phyloP scores from a whole-genome alignment of 2,797 vertebrate genomes.

The Notoglanidium macrostoma region DNA sequence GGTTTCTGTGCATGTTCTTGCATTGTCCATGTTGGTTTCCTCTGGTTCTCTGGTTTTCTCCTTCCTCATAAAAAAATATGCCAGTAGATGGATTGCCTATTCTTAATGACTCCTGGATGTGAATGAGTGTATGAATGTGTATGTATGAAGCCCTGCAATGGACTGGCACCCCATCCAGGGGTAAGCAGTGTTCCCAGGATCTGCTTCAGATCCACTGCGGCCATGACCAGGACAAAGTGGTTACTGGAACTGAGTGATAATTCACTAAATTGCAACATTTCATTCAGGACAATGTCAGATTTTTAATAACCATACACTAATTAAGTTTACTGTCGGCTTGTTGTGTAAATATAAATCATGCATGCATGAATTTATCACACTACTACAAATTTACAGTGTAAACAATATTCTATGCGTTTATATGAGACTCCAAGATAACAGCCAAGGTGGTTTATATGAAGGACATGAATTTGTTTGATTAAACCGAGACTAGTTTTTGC shows the following conservation, averaged over 20 bases:
- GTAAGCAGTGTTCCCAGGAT: not conserved
- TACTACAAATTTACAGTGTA: not conserved
- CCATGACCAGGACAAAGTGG: not conserved
- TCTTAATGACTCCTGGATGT: not conserved
- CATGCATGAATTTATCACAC: not conserved
- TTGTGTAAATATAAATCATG: not conserved
- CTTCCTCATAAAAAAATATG: not conserved
- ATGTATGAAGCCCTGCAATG: not conserved
- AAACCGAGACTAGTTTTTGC: not conserved
- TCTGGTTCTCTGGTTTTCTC: not conserved
- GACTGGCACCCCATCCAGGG: not conserved
- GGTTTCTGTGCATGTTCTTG: not conserved
- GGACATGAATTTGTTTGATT: not conserved
- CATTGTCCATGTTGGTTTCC: not conserved
- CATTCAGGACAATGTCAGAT: not conserved
- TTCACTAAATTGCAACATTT: not conserved
- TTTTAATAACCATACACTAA: not conserved
- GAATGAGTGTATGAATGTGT: not conserved
- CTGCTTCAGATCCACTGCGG: not conserved
- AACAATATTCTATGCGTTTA: not conserved
- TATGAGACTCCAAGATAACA: not conserved
- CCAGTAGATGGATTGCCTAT: not conserved
- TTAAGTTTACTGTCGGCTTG: not conserved
- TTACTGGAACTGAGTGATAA: not conserved
- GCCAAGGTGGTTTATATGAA: not conserved